Evolutionary conservation across 2,888 invertebrate species (phyloP).

Genomic region (Dinocampus coccinellae): DNA sequence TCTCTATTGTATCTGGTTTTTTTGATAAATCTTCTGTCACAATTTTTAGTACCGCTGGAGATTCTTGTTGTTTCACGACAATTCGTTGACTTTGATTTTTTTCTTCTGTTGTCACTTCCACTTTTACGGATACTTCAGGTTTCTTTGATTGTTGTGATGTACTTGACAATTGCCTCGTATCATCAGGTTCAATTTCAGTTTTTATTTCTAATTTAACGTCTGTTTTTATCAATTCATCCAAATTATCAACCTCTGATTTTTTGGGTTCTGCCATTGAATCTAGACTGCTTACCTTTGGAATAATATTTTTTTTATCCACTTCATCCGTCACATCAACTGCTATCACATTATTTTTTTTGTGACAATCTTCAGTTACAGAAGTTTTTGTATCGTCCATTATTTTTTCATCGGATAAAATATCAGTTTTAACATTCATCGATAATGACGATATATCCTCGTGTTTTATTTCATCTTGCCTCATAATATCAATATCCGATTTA

Average conservation of each 20-base stretch:
- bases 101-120: slow-evolving; percentile 44
- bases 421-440: background rate
- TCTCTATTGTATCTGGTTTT: slow-evolving; percentile 52
- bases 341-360: slow-evolving; percentile 10
- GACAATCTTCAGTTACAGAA: background rate
- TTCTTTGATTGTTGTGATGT: slow-evolving; percentile 28
- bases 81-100: slow-evolving; percentile 5
- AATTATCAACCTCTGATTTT: slow-evolving; percentile 23
- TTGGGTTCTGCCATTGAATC: background rate
- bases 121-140: slow-evolving; percentile 43
- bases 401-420: background rate
- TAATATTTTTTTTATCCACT: background rate
- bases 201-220: slow-evolving; percentile 54
- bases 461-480: slow-evolving; percentile 2
- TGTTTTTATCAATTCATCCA: slow-evolving; percentile 45
- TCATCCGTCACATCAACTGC: slow-evolving; percentile 27
- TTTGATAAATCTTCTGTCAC: slow-evolving; percentile 60
- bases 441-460: background rate
- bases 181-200: slow-evolving; percentile 48
- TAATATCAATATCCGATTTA: background rate
- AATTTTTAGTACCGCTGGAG: slow-evolving; percentile 51
- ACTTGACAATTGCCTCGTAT: slow-evolving; percentile 51
- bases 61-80: slow-evolving; percentile 53
- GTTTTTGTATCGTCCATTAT: background rate
- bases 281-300: slow-evolving; percentile 15